These are phyloP conservation scores for Sternotherus odoratus DNA, from an alignment of 2,797 vertebrate genomes.

Conservation along the genomic window DNA sequence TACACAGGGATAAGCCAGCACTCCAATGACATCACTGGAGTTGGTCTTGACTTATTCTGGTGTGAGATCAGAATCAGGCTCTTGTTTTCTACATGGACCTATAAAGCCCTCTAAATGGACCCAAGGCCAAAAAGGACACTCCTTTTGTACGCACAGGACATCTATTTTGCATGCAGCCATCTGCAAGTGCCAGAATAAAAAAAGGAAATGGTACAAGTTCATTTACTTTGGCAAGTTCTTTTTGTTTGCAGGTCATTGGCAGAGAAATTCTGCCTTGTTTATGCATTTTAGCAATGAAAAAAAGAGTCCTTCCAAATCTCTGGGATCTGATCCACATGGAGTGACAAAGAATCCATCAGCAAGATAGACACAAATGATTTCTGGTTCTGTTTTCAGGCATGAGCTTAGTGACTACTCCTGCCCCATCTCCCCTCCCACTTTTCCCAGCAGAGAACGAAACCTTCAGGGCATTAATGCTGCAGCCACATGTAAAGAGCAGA, in stretches of 20 bases:
- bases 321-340: not conserved
- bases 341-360: conserved; percentile 5
- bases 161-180: not conserved
- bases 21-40: not conserved
- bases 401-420: not conserved
- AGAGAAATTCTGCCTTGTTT: not conserved
- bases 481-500: not conserved
- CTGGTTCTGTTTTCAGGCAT: not conserved
- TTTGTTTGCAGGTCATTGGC: not conserved
- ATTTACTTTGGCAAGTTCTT: conserved; percentile 33
- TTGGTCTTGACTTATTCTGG: conserved; percentile 47
- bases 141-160: conserved; percentile 29
- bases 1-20: not conserved
- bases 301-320: not conserved
- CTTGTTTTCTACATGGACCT: conserved; percentile 17
- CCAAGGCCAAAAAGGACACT: not conserved
- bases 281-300: conserved; percentile 34
- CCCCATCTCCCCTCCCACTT: conserved; percentile 25
- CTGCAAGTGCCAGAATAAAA: conserved; percentile 7
- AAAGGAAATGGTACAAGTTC: conserved; percentile 34
- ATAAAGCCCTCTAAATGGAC: conserved; percentile 2
- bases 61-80: conserved; percentile 2
- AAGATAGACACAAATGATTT: not conserved
- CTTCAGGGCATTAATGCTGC: conserved; percentile 5
- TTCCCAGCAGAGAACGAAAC: conserved; percentile 17